These are phyloP conservation scores for Archilochus colubris DNA, from an alignment of 2,113 vertebrate species.

Conservation along the genomic window DNA sequence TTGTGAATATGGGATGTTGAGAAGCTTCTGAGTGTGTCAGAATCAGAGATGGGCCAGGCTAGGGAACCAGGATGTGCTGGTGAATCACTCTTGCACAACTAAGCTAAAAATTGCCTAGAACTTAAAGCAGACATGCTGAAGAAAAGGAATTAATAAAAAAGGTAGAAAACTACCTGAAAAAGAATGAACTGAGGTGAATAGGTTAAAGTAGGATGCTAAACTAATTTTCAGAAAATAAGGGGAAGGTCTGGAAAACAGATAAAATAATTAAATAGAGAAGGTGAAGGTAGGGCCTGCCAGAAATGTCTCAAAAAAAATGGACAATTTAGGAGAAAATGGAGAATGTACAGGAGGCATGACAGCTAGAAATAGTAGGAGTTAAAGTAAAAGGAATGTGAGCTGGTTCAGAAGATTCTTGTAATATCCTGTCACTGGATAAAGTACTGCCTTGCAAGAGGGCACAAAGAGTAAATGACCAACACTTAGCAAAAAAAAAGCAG, in stretches of 20 bases:
- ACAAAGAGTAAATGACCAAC: not conserved
- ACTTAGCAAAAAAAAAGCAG: not conserved
- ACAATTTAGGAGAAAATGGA: not conserved
- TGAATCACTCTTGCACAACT: not conserved
- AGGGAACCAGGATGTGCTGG: not conserved
- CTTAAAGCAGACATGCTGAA: not conserved
- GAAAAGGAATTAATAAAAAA: not conserved
- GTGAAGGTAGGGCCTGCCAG: not conserved
- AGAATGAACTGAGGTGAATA: not conserved
- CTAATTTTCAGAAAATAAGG: not conserved
- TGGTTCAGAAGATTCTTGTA: not conserved
- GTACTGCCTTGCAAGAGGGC: not conserved
- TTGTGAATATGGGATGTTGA: not conserved
- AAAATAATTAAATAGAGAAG: not conserved
- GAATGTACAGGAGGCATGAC: not conserved
- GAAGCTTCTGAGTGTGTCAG: not conserved
- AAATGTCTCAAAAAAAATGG: not conserved
- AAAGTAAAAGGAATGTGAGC: not conserved
- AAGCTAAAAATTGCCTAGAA: not conserved
- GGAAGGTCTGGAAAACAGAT: not conserved
- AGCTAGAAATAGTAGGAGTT: not conserved
- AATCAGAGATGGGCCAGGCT: not conserved
- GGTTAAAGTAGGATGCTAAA: not conserved
- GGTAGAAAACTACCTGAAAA: not conserved
- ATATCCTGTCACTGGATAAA: not conserved